Base-by-base conservation (phyloP, 2,113 vertebrate species). In the Sisor rabdophorus region DNA sequence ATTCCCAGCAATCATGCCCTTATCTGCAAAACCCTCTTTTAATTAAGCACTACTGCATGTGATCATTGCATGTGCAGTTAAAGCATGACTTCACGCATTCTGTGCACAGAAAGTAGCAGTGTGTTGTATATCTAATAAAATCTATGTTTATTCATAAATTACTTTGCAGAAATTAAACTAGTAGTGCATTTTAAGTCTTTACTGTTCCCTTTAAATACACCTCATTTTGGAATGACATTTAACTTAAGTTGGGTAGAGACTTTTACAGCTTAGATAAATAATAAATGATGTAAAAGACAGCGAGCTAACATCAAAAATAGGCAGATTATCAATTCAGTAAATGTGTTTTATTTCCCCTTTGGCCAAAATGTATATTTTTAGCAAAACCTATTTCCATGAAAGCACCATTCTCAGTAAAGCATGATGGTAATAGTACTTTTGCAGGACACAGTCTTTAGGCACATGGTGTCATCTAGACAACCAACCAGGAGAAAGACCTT, bases 81-180 rank as follows among this genome's bases (percentile, higher is more conserved):
- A 24, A 22, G 36, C 71, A 59, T 28, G 50, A 7, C 50, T 40
- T 36, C 32, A 75, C 16, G 65, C 55, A 28, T 65, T 30, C 36
- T 44, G n/a, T 26, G 48, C n/a, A 63, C 28, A 53, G 28, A 64
- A 6, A 64, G 19, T 26, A 8, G 30, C 26, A 32, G 30, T 15
- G 20, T 75, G 10, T 16, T 75, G 16, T 40, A 64, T 54, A 54
- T 67, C 11, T 64, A 16, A 22, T 44, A 55, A 30, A 40, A 44
- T 44, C 22, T 6, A 5, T 75, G 73, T 60, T 75, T 30, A 65
- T 16, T 48, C n/a, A n/a, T 54, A 28, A 36, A 54, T 40, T 64
- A 44, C 30, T 52, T 40, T 54, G 2, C n/a, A 67, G 22, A 67
- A 48, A 48, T 16, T 16, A 28, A 36, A 11, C 24, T 30, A 19